phyloP scores from a whole-genome alignment of 2,113 vertebrate species.

The Ailuropoda melanoleuca region DNA sequence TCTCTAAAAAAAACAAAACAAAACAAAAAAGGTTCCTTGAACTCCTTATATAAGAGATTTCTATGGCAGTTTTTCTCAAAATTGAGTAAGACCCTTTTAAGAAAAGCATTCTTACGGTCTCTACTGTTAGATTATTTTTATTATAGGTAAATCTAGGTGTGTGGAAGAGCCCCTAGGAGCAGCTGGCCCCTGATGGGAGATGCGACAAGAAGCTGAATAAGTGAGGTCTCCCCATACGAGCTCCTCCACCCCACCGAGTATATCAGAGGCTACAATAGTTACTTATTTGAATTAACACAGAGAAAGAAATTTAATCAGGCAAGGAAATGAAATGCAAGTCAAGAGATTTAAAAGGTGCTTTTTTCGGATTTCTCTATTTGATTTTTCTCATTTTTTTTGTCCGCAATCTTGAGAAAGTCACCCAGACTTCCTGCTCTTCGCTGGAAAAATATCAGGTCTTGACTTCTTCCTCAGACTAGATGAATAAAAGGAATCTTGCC shows the following conservation, averaged over 20 bases:
- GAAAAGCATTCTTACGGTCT: not conserved
- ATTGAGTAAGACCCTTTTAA: not conserved
- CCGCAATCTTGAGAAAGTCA: not conserved
- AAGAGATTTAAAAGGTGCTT: not conserved
- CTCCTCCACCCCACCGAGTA: not conserved
- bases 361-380: not conserved
- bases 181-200: too few relatives aligned
- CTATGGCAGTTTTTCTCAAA: not conserved
- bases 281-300: not conserved
- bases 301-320: not conserved
- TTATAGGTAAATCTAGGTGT: not conserved
- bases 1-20: too few relatives aligned
- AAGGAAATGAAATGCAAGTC: not conserved
- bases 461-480: not conserved
- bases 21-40: not conserved
- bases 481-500: not conserved
- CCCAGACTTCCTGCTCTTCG: not conserved
- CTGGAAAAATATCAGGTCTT: not conserved
- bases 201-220: not conserved
- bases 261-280: not conserved
- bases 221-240: fast-evolving
- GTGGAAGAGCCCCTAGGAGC: not conserved
- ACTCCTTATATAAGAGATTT: not conserved
- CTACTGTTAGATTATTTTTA: not conserved
- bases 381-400: not conserved